Conservation (phyloP, 2,797 vertebrate species). For the Microcaecilia unicolor region DNA sequence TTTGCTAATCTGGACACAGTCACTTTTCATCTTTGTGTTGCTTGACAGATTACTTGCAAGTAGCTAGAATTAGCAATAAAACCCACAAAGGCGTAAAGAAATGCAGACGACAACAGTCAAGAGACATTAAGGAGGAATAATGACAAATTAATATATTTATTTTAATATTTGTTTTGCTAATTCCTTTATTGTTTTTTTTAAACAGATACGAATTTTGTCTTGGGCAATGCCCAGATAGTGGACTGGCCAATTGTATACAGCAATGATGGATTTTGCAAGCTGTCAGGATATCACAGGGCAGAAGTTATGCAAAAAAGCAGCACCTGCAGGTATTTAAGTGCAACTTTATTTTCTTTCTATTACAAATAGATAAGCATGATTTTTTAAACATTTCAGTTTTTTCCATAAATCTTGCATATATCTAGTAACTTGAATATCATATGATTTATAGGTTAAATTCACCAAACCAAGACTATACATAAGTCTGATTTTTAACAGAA, state of each 20-base stretch:
- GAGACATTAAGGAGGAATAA: background rate
- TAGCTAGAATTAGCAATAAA: no score
- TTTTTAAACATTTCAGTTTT: no score
- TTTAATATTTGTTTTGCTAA: conserved; percentile 6
- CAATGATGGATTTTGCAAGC: conserved; percentile 93
- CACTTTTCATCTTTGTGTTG: no score
- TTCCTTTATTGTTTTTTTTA: no score
- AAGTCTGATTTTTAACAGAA: background rate
- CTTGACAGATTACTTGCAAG: no score
- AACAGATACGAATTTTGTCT: conserved; percentile 91
- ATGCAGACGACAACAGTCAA: background rate
- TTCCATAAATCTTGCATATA: conserved; percentile 14
- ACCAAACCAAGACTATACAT: background rate
- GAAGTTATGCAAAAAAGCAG: conserved; percentile 98
- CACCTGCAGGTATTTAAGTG: conserved; percentile 82
- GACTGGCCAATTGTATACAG: conserved; percentile 97
- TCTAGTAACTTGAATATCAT: conserved; percentile 10
- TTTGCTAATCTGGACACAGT: no score
- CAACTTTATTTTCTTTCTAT: conserved; percentile 24
- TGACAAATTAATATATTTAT: background rate
- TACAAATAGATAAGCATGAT: no score
- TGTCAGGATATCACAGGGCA: conserved; percentile 88
- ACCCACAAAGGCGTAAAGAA: background rate
- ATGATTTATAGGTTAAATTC: background rate
- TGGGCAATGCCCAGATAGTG: conserved; percentile 95